Evolutionary conservation across 37 sponge, comb jelly and placozoan species (phyloP), one percentile per base, ranked within the genome.

Genomic region (Aplysina aerophoba): DNA sequence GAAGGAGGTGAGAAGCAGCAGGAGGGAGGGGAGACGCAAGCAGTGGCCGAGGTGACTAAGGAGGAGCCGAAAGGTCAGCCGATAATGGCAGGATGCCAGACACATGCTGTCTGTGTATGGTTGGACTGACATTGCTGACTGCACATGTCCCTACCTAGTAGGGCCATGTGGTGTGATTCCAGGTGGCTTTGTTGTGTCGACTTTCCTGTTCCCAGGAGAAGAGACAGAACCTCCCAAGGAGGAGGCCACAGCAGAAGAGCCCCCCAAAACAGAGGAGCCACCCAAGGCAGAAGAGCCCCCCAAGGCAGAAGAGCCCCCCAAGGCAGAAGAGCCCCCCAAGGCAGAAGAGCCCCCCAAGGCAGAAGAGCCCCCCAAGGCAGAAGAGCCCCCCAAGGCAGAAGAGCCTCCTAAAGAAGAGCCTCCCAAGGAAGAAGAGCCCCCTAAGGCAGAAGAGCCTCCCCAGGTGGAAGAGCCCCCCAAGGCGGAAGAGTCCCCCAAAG

Each of bases 301-400:
- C 34, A 35, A 71, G 37, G 37, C 6, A 37, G 78, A 75, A 75
- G 78, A 75, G 37, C 78, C 78, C 15, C 78, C 78, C 12, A 75
- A 75, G 25, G 50, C 50, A 44, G 78, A 75, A 41, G 78, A 75
- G 37, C 78, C 78, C 34, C 71, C 71, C 71, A 69, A 69, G 71
- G 71, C 13, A 6, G 50, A 44, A 44, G 71, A 69, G 34, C 71
- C 34, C 38, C 78, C 78, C 54, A 75, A 75, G 54, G 78, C 37
- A 11, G 78, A 75, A 41, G 78, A 75, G 36, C 53, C 44, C n/a
- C 53, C 78, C 40, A 75, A 40, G 21, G 37, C 6, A 12, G 73
- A 71, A 71, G 35, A 27, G 73, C 73, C 73, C 36, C 31, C 31
- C 20, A 44, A 44, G 50, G 37, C n/a, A 71, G 73, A 71, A 71